phyloP scores from a whole-genome alignment of 2,888 invertebrate species.

The Pollenia angustigena region DNA sequence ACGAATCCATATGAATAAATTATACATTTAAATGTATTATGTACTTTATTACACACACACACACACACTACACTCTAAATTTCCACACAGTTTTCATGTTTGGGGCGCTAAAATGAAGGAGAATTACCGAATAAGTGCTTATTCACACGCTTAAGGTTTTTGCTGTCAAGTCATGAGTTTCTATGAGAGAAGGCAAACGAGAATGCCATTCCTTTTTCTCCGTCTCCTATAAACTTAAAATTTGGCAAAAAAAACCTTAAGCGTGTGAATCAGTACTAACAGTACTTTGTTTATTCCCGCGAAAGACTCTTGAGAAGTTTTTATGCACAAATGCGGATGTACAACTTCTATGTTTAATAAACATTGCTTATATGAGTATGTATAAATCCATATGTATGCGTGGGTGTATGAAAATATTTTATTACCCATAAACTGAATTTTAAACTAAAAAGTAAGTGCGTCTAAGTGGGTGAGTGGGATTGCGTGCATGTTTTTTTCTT shows the following conservation, averaged over 20 bases:
- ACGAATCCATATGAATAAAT: slow-evolving; percentile 58
- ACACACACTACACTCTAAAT: not conserved
- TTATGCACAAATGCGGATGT: not conserved
- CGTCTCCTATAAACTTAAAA: too few species aligned
- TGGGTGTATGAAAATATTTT: slow-evolving; percentile 19
- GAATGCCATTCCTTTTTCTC: too few species aligned
- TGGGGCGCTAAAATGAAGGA: not conserved
- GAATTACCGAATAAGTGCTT: not conserved
- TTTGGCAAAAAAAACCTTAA: too few species aligned
- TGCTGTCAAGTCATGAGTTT: too few species aligned
- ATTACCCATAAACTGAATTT: slow-evolving; percentile 40
- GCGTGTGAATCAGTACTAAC: too few species aligned
- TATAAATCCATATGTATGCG: not conserved
- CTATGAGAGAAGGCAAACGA: too few species aligned
- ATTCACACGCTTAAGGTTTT: too few species aligned
- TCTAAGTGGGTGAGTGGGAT: not conserved
- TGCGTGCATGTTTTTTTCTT: not conserved
- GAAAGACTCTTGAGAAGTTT: slow-evolving; percentile 10
- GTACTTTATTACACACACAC: not conserved
- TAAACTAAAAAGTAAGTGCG: not conserved
- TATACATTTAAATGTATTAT: slow-evolving; percentile 61
- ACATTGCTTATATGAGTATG: too few species aligned
- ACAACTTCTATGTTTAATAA: not conserved
- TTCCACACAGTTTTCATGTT: slow-evolving; percentile 1
- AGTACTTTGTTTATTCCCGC: slow-evolving; percentile 6